Evolutionary conservation across 2,113 vertebrate genomes (phyloP), one percentile per base, ranked within the genome.

Genomic region (Prietella phreatophila): DNA sequence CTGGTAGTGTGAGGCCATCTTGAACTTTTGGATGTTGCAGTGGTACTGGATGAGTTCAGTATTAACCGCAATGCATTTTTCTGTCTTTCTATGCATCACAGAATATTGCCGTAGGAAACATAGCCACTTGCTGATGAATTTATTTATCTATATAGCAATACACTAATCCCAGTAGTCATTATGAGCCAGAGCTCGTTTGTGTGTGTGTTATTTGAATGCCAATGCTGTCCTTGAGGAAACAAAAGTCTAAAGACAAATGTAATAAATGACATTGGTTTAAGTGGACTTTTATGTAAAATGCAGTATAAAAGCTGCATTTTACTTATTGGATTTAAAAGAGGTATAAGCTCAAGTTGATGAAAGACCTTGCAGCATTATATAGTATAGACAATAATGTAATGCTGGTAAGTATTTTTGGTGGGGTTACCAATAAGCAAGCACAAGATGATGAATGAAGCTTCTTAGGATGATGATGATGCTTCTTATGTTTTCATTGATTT

Each of bases 151-250:
- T 55, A 25, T 79, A 11, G 39, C 76, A 33, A 27, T 15, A 14
- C 39, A 39, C 36, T 81, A 86, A 56, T 85, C 86, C 50, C 14
- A 86, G 75, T 80, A 87, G 83, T 86, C 85, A 82, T 85, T 90
- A 92, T 88, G 47, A 14, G 19, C 76, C 89, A 90, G 82, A 84
- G 76, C 56, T 39, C 27, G 73, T 50, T 1, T 42, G 71, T 75
- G 30, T 75, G 42, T 7, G 42, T 47, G 42, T 47, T 30, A 47
- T 76, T 33, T 55, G 13, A 20, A 76, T 81, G 88, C 88, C 89
- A 92, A 79, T 90, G 85, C 80, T 84, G 89, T 85, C 84, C 69
- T 42, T 61, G 87, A 90, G 89, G 90, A 91, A 91, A 85, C 91
- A 89, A 67, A 83, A 55, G 88, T 5, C 33, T 88, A 42, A 42